Evolutionary conservation across 2,888 invertebrate species (phyloP).

Genomic region (Thysanoteuthis rhombus): DNA sequence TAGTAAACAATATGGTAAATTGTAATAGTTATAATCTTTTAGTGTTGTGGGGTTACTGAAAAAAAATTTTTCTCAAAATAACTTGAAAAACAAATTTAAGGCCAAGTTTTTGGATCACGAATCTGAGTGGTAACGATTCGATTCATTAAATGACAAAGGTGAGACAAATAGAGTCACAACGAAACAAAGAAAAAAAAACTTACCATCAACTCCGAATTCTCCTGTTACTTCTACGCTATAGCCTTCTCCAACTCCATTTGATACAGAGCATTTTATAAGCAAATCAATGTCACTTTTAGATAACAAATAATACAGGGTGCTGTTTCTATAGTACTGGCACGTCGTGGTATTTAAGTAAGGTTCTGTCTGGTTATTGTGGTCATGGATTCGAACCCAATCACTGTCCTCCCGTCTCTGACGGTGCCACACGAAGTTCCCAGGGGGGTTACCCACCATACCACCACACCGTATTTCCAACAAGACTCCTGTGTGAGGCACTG

Average conservation of each 20-base stretch:
- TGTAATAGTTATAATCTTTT: too few species aligned
- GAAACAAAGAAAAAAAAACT: neutral
- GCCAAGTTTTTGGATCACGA: too few species aligned
- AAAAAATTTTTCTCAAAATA: too few species aligned
- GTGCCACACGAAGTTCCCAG: constrained; percentile 12
- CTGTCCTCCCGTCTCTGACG: constrained; percentile 19
- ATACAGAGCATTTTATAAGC: constrained; percentile 19
- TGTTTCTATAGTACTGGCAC: constrained; percentile 21
- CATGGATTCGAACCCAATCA: neutral
- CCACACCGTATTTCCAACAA: constrained; percentile 17
- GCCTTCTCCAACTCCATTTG: constrained; percentile 14
- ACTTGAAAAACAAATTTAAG: too few species aligned
- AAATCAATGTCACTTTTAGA: constrained; percentile 25
- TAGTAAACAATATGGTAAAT: too few species aligned
- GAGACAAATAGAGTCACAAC: neutral
- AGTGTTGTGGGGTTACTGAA: too few species aligned
- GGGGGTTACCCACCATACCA: constrained; percentile 19
- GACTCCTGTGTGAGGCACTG: constrained; percentile 25
- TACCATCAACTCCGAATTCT: constrained; percentile 24
- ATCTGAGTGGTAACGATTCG: too few species aligned
- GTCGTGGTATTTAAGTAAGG: neutral
- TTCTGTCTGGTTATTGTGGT: constrained; percentile 14
- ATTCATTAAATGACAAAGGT: too few species aligned
- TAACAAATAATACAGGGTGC: constrained; percentile 15
- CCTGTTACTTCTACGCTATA: neutral